Conservation (phyloP, 2,888 invertebrate species). For the Dastarcus helophoroides region DNA sequence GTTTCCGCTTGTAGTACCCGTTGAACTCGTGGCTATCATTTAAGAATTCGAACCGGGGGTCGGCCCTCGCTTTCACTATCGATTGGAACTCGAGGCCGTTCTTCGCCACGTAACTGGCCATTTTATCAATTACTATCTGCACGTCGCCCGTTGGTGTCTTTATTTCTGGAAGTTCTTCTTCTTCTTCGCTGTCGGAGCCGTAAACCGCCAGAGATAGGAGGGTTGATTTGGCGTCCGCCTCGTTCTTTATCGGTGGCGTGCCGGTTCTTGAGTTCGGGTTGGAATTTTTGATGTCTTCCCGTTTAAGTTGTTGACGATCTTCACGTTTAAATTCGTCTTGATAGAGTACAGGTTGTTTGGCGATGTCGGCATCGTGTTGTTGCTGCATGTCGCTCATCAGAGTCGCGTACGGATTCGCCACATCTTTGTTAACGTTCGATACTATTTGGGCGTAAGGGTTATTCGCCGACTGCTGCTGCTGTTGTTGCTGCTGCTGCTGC, state of each 20-base stretch:
- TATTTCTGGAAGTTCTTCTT: slow-evolving; percentile 14
- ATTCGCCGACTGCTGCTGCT: slow-evolving; percentile 12
- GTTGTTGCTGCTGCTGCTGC: slow-evolving; percentile 16
- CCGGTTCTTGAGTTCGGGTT: too few species aligned
- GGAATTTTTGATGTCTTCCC: slow-evolving; percentile 3
- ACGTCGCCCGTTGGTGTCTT: slow-evolving; percentile 68
- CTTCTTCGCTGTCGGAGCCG: slow-evolving; percentile 27
- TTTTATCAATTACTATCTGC: slow-evolving; percentile 85
- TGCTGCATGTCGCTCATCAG: slow-evolving; percentile 10
- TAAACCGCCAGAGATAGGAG: slow-evolving; percentile 27
- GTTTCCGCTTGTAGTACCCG: slow-evolving; percentile 67
- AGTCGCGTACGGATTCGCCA: slow-evolving; percentile 22
- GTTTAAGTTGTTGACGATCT: too few species aligned
- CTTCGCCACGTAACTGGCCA: slow-evolving; percentile 91
- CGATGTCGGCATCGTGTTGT: slow-evolving; percentile 17
- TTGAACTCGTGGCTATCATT: slow-evolving; percentile 65
- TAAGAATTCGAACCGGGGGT: slow-evolving; percentile 80
- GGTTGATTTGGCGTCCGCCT: slow-evolving; percentile 17
- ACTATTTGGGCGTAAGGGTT: slow-evolving; percentile 36
- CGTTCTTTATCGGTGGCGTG: slow-evolving; percentile 7
- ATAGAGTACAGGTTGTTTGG: slow-evolving; percentile 37
- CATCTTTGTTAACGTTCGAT: slow-evolving; percentile 31
- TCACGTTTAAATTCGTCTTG: slow-evolving; percentile 12
- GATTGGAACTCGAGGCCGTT: slow-evolving; percentile 91
- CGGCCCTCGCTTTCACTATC: slow-evolving; percentile 71